Base-by-base conservation (phyloP, 2,797 vertebrate genomes). In the Aselliscus stoliczkanus region DNA sequence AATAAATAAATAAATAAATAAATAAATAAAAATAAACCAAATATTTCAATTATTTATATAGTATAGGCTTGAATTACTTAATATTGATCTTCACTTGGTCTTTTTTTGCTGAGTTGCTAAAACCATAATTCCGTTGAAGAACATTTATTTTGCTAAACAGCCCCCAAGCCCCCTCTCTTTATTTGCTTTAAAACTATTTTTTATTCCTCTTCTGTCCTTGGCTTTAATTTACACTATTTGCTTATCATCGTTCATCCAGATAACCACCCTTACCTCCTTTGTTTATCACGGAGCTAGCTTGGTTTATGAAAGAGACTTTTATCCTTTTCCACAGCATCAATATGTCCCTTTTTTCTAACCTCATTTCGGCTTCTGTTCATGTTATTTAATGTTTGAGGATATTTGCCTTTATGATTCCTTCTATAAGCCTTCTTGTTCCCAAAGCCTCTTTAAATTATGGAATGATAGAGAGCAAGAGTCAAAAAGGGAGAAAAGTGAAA, bases 401-500 rank as follows among this genome's bases (percentile, higher is more conserved):
- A 64, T 88, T 94, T 92, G 37, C 11, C 18, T n/a, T 83, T 95
- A 77, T 72, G 7, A 76, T 84, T 56, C 1, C 50, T 39, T 91
- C 31, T 52, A 0, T 62, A 50, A 82, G n/a, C 7, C 50, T 70
- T 95, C 64, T 90, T 54, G 4, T 85, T 88, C 7, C 25, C 50
- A 79, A 69, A 50, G 23, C 77, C 50, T 85, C 34, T 52, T 73
- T 76, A 88, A 93, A 60, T 80, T 89, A 90, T 69, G 42, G 39
- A 52, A 50, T 69, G 67, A 95, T n/a, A 64, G 54, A 94, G 42
- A 56, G 3, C 34, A 75, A 47, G 70, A 72, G 18, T 86, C 47
- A 58, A 76, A 87, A 96, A 90, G 91, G 20, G 83, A 62, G 31
- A 56, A 62, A 37, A 62, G 73, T 77, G 83, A 89, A 94, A n/a